phyloP scores from a whole-genome alignment of 1,140 invertebrate genomes.

The Aphidius gifuensis region DNA sequence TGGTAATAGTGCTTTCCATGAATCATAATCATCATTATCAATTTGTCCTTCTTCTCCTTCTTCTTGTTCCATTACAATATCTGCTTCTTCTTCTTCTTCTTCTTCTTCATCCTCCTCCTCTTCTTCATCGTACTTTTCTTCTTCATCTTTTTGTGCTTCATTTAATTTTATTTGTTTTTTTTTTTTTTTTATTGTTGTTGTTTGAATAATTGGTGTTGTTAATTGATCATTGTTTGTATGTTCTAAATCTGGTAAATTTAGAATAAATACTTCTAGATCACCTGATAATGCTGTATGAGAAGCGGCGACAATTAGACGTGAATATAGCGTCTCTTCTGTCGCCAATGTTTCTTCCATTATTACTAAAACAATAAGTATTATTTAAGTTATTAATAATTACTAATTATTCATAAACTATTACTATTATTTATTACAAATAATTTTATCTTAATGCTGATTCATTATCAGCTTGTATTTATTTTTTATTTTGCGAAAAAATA shows the following conservation, averaged over 20 bases:
- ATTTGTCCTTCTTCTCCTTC: conserved; percentile 21
- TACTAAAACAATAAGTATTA: conserved; percentile 30
- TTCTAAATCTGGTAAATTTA: conserved; percentile 32
- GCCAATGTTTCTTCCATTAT: conserved; percentile 35
- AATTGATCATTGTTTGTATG: conserved; percentile 6
- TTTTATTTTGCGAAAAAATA: too few relatives aligned
- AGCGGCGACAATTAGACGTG: conserved; percentile 45
- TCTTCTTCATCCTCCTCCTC: background rate
- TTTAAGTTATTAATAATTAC: too few relatives aligned
- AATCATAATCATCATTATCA: conserved; percentile 23
- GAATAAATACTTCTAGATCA: conserved; percentile 61
- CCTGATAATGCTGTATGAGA: conserved; percentile 66
- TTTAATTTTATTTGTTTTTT: conserved; percentile 17
- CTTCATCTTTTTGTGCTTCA: background rate
- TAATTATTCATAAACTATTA: too few relatives aligned
- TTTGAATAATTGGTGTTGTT: conserved; percentile 18
- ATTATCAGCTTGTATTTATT: too few relatives aligned
- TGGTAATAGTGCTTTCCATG: conserved; percentile 18
- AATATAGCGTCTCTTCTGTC: conserved; percentile 32
- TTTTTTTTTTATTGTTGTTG: conserved; percentile 3
- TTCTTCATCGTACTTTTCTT: too few relatives aligned
- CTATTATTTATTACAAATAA: too few relatives aligned
- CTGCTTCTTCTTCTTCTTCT: conserved; percentile 22
- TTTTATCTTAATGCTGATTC: too few relatives aligned
- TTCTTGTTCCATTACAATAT: conserved; percentile 30